Evolutionary conservation across 2,888 invertebrate genomes (phyloP).

Genomic region (Lampropteryx suffumata): DNA sequence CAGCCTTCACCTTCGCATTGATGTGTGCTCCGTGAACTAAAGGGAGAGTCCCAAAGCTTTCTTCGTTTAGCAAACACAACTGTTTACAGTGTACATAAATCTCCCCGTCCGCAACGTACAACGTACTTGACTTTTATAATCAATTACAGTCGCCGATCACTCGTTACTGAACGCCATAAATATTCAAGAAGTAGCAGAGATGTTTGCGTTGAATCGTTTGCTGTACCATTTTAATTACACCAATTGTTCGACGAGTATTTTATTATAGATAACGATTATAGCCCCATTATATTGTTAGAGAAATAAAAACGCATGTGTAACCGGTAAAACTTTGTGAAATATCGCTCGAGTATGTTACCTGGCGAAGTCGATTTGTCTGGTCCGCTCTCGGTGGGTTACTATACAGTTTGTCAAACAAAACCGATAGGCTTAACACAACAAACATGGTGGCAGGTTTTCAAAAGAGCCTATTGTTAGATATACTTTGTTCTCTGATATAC

Average conservation of each 20-base stretch:
- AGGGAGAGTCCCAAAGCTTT: slow-evolving; percentile 14
- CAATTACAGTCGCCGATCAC: slow-evolving; percentile 70
- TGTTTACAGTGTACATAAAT: slow-evolving; percentile 69
- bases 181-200: slow-evolving; percentile 60
- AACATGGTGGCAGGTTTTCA: no score
- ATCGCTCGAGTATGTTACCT: neutral
- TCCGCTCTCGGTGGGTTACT: no score
- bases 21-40: neutral
- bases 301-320: slow-evolving; percentile 33
- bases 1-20: neutral
- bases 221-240: slow-evolving; percentile 60
- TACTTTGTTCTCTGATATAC: no score
- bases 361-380: no score
- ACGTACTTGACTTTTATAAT: slow-evolving; percentile 72
- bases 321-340: slow-evolving; percentile 1
- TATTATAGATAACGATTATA: slow-evolving; percentile 49
- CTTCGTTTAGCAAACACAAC: slow-evolving; percentile 34
- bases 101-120: slow-evolving; percentile 60
- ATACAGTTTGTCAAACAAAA: no score
- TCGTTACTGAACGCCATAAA: slow-evolving; percentile 61
- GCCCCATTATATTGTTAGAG: slow-evolving; percentile 38
- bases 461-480: no score
- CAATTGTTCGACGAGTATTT: slow-evolving; percentile 57
- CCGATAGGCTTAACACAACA: no score
- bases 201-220: slow-evolving; percentile 59